These are phyloP conservation scores for Hypsopygia costalis DNA, from an alignment of 2,888 invertebrate genomes.

Conservation along the genomic window DNA sequence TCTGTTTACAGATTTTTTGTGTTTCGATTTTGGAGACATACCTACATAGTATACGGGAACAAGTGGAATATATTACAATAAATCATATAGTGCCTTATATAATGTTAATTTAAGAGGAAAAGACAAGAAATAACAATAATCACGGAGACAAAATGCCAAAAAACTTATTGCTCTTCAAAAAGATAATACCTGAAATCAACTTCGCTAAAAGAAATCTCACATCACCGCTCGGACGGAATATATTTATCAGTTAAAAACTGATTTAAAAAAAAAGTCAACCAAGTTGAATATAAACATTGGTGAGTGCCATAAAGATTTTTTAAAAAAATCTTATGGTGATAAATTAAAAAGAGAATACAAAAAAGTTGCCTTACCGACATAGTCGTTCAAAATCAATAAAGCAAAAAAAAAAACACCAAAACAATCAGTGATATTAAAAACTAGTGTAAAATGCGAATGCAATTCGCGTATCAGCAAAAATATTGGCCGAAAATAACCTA, in stretches of 20 bases:
- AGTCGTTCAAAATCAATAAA: constrained; percentile 51
- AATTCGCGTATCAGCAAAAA: constrained; percentile 49
- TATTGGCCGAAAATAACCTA: constrained; percentile 61
- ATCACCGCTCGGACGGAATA: constrained; percentile 62
- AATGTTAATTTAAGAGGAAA: constrained; percentile 58
- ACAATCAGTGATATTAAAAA: constrained; percentile 43
- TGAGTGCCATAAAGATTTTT: constrained; percentile 64
- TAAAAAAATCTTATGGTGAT: constrained; percentile 57
- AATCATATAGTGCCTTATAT: constrained; percentile 66
- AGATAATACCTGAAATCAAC: constrained; percentile 72
- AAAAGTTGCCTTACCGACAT: constrained; percentile 72
- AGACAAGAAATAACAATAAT: constrained; percentile 45
- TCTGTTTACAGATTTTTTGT: constrained; percentile 70
- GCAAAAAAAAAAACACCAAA: constrained; percentile 31
- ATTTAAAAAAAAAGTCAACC: constrained; percentile 48
- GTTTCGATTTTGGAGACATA: constrained; percentile 8
- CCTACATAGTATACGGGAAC: constrained; percentile 54
- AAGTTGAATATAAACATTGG: constrained; percentile 49
- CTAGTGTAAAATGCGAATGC: constrained; percentile 67
- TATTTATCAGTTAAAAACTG: constrained; percentile 69
- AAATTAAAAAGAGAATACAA: constrained; percentile 19
- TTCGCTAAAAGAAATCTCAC: constrained; percentile 74
- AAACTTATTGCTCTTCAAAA: constrained; percentile 72
- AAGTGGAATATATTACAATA: constrained; percentile 57
- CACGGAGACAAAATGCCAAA: constrained; percentile 79